Conservation (phyloP, 2,888 invertebrate species). For the Allophyes oxyacanthae region DNA sequence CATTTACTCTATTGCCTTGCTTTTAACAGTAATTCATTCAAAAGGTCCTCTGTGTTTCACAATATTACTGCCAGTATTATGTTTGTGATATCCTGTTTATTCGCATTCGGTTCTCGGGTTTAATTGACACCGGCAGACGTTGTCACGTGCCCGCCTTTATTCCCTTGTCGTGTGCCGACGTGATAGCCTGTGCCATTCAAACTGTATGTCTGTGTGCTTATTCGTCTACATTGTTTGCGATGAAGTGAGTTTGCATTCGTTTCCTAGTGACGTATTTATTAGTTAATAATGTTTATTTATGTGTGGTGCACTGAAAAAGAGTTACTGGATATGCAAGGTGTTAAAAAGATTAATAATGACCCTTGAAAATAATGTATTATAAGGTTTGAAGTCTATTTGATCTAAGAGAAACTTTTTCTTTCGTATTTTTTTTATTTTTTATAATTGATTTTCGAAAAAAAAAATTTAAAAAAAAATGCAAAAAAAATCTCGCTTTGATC, state of each 20-base stretch:
- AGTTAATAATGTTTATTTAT: background rate
- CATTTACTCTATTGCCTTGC: conserved; percentile 7
- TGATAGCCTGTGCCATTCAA: conserved; percentile 41
- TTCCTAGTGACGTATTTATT: background rate
- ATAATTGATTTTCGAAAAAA: too few relatives aligned
- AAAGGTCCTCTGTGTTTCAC: too few relatives aligned
- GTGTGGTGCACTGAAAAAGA: background rate
- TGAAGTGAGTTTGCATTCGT: conserved; percentile 39
- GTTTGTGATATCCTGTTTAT: conserved; percentile 31
- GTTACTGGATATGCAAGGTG: too few relatives aligned
- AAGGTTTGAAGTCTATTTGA: too few relatives aligned
- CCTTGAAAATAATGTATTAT: too few relatives aligned
- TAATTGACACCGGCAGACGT: conserved; percentile 32
- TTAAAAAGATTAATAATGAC: too few relatives aligned
- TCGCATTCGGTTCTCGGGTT: conserved; percentile 40
- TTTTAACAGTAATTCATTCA: conserved; percentile 27
- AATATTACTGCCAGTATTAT: conserved; percentile 2
- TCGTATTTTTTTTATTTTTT: too few relatives aligned
- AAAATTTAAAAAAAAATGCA: too few relatives aligned
- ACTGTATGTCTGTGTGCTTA: conserved; percentile 23
- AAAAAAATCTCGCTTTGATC: too few relatives aligned
- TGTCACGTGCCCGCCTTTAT: conserved; percentile 55
- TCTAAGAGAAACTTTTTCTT: too few relatives aligned
- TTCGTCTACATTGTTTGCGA: conserved; percentile 16
- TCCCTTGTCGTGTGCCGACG: conserved; percentile 44